phyloP scores from a whole-genome alignment of 2,797 vertebrate genomes.

The Melanotaenia pygmaea region DNA sequence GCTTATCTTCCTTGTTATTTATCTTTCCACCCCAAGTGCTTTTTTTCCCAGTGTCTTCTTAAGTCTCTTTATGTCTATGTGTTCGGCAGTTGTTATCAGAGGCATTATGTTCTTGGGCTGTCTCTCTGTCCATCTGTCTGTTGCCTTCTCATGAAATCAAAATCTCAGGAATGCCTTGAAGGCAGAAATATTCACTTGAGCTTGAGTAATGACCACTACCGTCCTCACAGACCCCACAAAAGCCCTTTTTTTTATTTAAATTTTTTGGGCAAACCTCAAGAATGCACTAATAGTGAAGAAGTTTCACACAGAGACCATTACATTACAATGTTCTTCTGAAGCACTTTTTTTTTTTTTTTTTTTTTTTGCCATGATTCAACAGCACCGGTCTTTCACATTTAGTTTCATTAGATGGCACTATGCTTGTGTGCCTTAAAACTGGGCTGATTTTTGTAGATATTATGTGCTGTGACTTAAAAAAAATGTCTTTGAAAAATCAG shows the following conservation, averaged over 20 bases:
- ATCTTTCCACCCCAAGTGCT: not conserved
- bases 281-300: not conserved
- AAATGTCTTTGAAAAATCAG: no score
- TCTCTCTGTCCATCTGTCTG: not conserved
- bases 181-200: not conserved
- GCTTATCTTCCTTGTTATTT: not conserved
- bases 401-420: no score
- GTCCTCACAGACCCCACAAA: not conserved
- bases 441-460: no score
- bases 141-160: not conserved
- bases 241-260: no score
- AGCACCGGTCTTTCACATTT: not conserved
- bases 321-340: not conserved
- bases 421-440: no score
- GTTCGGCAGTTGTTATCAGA: not conserved
- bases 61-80: not conserved
- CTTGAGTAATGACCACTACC: not conserved
- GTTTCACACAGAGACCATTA: not conserved
- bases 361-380: not conserved
- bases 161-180: not conserved
- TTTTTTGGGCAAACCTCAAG: not conserved
- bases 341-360: not conserved
- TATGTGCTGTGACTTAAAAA: not conserved
- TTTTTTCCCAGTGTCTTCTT: not conserved
- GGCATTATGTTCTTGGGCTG: not conserved